Percentiles rank a stretch among this genome's conserved stretches.
These are phyloP conservation scores for Pachycephus smyrnensis DNA, from an alignment of 2,888 invertebrate species.

Conservation along the genomic window DNA sequence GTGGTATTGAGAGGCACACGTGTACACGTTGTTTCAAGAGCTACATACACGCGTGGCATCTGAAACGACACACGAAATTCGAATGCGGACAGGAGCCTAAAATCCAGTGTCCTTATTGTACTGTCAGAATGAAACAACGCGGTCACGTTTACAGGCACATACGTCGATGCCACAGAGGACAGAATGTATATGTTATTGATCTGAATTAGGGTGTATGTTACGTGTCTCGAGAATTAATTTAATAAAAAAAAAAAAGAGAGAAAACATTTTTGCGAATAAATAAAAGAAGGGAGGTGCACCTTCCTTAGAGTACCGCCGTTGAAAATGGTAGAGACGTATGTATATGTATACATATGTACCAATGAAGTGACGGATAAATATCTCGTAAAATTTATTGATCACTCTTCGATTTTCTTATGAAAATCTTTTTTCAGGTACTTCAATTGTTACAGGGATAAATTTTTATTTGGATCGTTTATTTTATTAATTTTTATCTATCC, in stretches of 20 bases:
- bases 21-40: conserved; percentile 56
- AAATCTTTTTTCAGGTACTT: background rate
- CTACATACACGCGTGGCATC: conserved; percentile 57
- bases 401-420: background rate
- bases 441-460: background rate
- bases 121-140: conserved; percentile 52
- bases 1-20: conserved; percentile 41
- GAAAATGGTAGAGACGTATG: background rate
- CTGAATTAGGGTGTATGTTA: conserved; percentile 30
- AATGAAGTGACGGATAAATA: background rate
- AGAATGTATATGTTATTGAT: conserved; percentile 49
- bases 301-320: background rate
- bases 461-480: background rate
- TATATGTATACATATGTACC: background rate
- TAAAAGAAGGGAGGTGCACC: background rate
- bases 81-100: conserved; percentile 67
- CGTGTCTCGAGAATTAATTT: background rate
- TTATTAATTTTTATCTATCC: background rate
- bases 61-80: conserved; percentile 64
- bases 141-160: conserved; percentile 56
- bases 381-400: background rate
- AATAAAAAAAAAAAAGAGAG: background rate
- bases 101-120: conserved; percentile 57
- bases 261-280: background rate
- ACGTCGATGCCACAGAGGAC: conserved; percentile 33